A percentile compares a stretch with the other conserved stretches of the same genome.
phyloP scores from a whole-genome alignment of 2,888 invertebrate species.

The Cataglyphis cursor region DNA sequence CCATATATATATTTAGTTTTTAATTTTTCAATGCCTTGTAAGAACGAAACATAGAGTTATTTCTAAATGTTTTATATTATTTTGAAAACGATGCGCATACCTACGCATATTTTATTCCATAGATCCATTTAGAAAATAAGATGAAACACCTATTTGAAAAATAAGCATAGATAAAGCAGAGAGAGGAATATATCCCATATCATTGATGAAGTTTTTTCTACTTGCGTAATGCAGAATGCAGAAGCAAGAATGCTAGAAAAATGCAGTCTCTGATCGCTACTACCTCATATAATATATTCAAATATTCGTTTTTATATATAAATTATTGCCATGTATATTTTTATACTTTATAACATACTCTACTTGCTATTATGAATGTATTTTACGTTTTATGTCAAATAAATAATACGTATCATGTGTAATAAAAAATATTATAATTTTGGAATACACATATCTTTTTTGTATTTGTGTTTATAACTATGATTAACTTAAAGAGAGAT shows the following conservation, averaged over 20 bases:
- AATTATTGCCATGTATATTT: conserved; percentile 9
- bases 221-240: background rate
- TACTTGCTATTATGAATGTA: conserved; percentile 15
- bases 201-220: background rate
- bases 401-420: background rate
- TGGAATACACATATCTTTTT: background rate
- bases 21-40: conserved; percentile 59
- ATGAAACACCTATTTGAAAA: background rate
- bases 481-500: background rate
- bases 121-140: conserved; percentile 20
- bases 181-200: background rate
- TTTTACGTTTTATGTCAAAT: background rate
- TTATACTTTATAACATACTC: conserved; percentile 27
- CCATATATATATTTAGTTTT: conserved; percentile 72
- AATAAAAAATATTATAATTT: conserved; percentile 21
- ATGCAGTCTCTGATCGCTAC: background rate
- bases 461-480: background rate
- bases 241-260: background rate
- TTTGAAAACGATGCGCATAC: background rate
- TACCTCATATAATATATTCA: conserved; percentile 23
- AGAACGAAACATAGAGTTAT: background rate
- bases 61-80: background rate
- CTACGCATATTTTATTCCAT: background rate
- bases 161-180: background rate
- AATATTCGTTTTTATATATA: conserved; percentile 29